phyloP scores from a whole-genome alignment of 2,888 invertebrate genomes.

The Drosophila formosana region DNA sequence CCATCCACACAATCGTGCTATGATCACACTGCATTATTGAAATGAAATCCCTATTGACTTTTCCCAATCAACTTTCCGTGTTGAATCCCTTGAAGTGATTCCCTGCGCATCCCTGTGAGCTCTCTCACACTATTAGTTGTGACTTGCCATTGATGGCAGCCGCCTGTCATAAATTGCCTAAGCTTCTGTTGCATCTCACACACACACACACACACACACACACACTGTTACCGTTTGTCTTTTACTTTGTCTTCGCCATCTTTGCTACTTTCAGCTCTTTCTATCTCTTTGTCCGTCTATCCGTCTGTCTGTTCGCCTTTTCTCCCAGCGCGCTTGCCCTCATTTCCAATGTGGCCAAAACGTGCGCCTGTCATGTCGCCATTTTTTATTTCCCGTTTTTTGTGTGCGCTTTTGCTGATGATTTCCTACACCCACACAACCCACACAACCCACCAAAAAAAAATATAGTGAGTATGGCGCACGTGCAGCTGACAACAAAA shows the following conservation, averaged over 20 bases:
- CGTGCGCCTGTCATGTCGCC: conserved; percentile 66
- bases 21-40: conserved; percentile 33
- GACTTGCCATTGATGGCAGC: conserved; percentile 37
- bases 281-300: neutral
- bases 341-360: conserved; percentile 51
- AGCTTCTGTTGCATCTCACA: conserved; percentile 48
- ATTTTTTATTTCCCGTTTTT: conserved; percentile 56
- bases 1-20: conserved; percentile 34
- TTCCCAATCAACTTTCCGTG: conserved; percentile 42
- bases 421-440: conserved; percentile 43
- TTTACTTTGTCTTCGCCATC: conserved; percentile 10
- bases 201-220: conserved; percentile 20
- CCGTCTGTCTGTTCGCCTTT: conserved; percentile 31
- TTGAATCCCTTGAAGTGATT: conserved; percentile 30
- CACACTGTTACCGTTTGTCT: conserved; percentile 55
- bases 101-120: conserved; percentile 26
- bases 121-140: conserved; percentile 15
- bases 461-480: conserved; percentile 41
- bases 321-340: conserved; percentile 38
- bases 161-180: conserved; percentile 61
- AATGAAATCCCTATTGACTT: conserved; percentile 55
- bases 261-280: neutral
- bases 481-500: conserved; percentile 77
- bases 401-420: conserved; percentile 50
- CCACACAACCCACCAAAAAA: no score